phyloP scores from a whole-genome alignment of 2,113 vertebrate genomes.

The Tenebrosternarchus preto region DNA sequence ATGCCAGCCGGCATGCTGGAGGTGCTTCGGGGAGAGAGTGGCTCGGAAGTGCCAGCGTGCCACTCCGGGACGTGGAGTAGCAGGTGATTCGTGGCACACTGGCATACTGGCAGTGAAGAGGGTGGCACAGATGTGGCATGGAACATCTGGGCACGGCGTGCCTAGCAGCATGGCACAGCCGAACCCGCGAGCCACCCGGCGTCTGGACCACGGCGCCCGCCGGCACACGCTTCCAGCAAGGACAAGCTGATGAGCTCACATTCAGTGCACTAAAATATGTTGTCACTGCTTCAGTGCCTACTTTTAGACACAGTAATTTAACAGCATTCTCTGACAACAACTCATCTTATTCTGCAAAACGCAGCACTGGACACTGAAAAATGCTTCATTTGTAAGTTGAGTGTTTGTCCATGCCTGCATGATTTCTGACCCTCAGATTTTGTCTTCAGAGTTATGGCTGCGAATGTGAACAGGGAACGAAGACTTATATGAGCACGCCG shows the following conservation, averaged over 20 bases:
- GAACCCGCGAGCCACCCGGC: slow-evolving; percentile 40
- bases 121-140: slow-evolving; percentile 38
- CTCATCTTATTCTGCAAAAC: too few species aligned
- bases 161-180: slow-evolving; percentile 55
- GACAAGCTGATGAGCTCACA: slow-evolving; percentile 9
- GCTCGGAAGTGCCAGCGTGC: slow-evolving; percentile 1
- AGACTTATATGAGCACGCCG: slow-evolving; percentile 16
- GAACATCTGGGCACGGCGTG: slow-evolving; percentile 64
- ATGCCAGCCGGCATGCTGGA: slow-evolving; percentile 15
- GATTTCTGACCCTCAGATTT: too few species aligned
- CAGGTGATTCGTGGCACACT: slow-evolving; percentile 32
- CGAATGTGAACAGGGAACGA: background rate
- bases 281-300: background rate
- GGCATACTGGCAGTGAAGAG: slow-evolving; percentile 39
- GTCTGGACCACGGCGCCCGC: slow-evolving; percentile 27
- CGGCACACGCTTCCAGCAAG: background rate
- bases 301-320: background rate
- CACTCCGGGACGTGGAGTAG: slow-evolving; percentile 1
- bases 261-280: background rate
- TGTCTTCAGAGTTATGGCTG: too few species aligned
- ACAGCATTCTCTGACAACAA: background rate
- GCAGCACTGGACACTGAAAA: too few species aligned
- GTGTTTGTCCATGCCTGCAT: too few species aligned
- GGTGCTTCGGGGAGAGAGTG: background rate
- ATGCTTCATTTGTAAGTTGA: too few species aligned